Base-by-base conservation (phyloP, 2,113 vertebrate genomes). In the Melanostigma gelatinosum region DNA sequence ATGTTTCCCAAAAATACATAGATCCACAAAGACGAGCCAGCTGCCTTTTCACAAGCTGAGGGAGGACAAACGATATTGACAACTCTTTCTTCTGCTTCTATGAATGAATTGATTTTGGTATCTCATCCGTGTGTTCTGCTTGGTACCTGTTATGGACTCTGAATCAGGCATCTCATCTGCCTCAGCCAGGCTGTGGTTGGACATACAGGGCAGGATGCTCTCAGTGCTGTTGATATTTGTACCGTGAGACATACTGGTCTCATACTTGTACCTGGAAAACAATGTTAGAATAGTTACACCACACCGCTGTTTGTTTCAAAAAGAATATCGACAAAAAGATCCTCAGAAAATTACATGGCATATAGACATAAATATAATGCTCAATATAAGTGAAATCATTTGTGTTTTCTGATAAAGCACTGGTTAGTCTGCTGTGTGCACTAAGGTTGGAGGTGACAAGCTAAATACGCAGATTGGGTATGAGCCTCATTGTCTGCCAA, bases 1-100 rank as follows among this genome's bases (percentile, higher is more conserved):
- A 98, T 96, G 85, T 99, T 99, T 34, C 98, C 98, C 3, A 99
- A 77, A 34, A 99, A 95, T 46, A 99, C 95, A 2, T 96, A 97
- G 58, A 97, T 88, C 98, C 98, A 99, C 95, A 96, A 91, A 80
- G 95, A 94, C 0, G 96, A 96, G 2, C 96, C 95, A 1, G 92
- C 61, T 34, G 96, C 95, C 72, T 94, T 93, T 83, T 96, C 96
- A 92, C 98, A 99, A 24, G 92, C 97, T 99, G 82, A 8, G 50
- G 12, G 29, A 10, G 10, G 34, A 0, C 4, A 27, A 57, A 55
- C n/a, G 6, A 16, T 48, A 12, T 32, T 42, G 1, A 12, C 11
- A 27, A 13, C 7, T 24, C 5, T 29, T 5, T 50, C 5, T 36
- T 55, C 16, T 24, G 36, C 24, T 27, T 57, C 10, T 24, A 16